Conservation (phyloP, 2,797 vertebrate genomes). For the Danio aesculapii region DNA sequence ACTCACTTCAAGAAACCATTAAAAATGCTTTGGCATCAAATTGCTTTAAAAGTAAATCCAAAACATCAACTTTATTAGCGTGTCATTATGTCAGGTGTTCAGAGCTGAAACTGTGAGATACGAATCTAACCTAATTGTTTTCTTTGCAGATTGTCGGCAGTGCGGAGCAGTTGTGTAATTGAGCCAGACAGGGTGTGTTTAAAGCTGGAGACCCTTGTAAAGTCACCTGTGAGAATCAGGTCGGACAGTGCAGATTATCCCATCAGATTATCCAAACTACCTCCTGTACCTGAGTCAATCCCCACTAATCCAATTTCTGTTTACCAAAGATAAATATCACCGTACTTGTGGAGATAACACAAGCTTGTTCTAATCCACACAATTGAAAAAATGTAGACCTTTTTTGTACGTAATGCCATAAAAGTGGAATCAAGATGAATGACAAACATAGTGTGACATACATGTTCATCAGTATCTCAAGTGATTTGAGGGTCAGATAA, state of each 20-base stretch:
- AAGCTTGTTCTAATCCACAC: constrained; percentile 2
- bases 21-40: no score
- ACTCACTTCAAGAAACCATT: no score
- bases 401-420: neutral
- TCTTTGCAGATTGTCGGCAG: no score
- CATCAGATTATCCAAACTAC: constrained; percentile 34
- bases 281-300: constrained; percentile 27
- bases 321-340: constrained; percentile 28
- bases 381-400: neutral
- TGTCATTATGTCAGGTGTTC: no score
- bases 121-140: no score
- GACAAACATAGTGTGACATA: neutral
- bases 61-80: no score
- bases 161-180: no score
- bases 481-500: neutral
- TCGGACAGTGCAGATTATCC: constrained; percentile 13
- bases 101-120: no score
- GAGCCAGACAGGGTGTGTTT: constrained; percentile 8
- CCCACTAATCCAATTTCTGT: constrained; percentile 10
- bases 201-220: constrained; percentile 18
- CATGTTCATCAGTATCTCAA: neutral
- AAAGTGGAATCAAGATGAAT: neutral
- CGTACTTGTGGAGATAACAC: neutral
- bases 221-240: constrained; percentile 17
- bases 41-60: no score